Percentiles rank a stretch among this genome's conserved stretches.
phyloP scores from a whole-genome alignment of 2,888 invertebrate species.

The Pristionchus arcanus region DNA sequence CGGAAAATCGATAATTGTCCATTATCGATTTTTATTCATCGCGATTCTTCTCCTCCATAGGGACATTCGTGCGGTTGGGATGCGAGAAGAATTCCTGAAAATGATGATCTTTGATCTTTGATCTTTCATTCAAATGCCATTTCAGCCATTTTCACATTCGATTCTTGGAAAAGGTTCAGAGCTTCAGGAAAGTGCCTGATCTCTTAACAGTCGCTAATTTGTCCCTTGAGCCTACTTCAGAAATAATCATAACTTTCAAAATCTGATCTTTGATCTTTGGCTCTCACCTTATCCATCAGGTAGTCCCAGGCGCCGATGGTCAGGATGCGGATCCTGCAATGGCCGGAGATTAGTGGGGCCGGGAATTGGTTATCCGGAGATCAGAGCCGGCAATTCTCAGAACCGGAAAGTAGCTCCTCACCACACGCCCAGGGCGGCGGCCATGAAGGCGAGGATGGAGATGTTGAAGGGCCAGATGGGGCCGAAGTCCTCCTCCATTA shows the following conservation, averaged over 20 bases:
- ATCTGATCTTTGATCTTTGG: constrained; percentile 34
- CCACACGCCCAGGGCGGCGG: constrained; percentile 77
- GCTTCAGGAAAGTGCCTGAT: too few relatives aligned
- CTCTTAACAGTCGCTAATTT: too few relatives aligned
- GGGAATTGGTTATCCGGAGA: not conserved
- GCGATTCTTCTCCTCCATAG: constrained; percentile 32
- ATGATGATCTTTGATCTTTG: not conserved
- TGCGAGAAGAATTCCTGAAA: constrained; percentile 44
- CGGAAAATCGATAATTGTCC: not conserved
- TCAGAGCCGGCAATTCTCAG: not conserved
- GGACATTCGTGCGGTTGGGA: constrained; percentile 15
- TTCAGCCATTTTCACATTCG: not conserved
- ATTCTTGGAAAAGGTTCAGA: too few relatives aligned
- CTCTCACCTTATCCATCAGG: constrained; percentile 70
- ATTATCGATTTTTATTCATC: constrained; percentile 1
- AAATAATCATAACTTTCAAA: not conserved
- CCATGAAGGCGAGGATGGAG: constrained; percentile 74
- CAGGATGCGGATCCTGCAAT: constrained; percentile 69
- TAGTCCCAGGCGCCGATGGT: constrained; percentile 76
- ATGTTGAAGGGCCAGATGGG: constrained; percentile 79
- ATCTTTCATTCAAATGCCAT: not conserved
- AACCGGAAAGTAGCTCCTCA: constrained; percentile 55
- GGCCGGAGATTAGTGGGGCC: not conserved
- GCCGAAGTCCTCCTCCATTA: constrained; percentile 76
- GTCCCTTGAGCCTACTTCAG: too few relatives aligned